Base-by-base conservation (phyloP, 1,140 invertebrate species). In the Drosophila kikkawai region DNA sequence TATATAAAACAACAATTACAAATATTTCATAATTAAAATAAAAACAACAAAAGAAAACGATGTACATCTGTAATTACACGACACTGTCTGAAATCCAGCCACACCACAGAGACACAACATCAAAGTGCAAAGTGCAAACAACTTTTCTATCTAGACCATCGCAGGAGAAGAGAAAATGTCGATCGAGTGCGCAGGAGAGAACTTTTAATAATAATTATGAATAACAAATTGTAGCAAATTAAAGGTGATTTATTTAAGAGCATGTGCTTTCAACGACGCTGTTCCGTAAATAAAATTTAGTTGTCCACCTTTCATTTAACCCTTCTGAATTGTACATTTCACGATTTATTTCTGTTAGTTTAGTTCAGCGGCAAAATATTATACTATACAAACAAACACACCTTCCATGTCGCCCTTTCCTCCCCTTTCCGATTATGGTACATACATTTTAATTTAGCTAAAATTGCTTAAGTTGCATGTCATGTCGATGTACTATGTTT, bases 141-240 rank as follows among this genome's bases (percentile, higher is more conserved):
- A 73, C 61, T 51, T 74, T 67, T 82, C 61, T 44, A 79, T 82
- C 67, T 41, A 66, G 15, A 79, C 64, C 29, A 79, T 42, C 44
- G 12, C 66, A 13, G 65, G 51, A 64, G 34, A 75, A 42, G 59
- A 44, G 32, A 64, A 32, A 66, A 37, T 39, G 47, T 61, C 64
- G 48, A 47, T 59, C 41, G 47, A 79, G 65, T 66, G 76, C 71
- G 76, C 74, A 75, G 60, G 80, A 80, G 75, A 74, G 60, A 77
- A 76, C 65, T 67, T 88, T 88, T 79, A 74, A 80, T 80, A 71
- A 83, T 84, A 80, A 87, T 80, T 88, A 87, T 81, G 63, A 84
- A 66, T 84, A 88, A 88, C 78, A 88, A 87, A 87, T 87, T 87
- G 80, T 87, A 87, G 84, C 84, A 78, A 87, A 87, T 84, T 87